Conservation (phyloP, 2,113 vertebrate species). For the Albula goreensis region DNA sequence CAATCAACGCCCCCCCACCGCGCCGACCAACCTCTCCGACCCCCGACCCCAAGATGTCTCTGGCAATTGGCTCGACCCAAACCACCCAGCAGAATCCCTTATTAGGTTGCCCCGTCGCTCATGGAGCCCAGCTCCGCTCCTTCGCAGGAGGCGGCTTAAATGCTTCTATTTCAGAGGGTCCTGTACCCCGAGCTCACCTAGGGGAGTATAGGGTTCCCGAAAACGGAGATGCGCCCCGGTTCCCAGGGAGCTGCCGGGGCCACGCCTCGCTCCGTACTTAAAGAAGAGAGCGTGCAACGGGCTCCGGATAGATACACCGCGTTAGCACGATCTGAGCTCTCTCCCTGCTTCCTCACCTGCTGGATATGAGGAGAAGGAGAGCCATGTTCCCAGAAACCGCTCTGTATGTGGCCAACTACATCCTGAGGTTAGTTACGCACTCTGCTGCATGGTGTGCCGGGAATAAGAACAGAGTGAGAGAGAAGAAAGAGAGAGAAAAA, state of each 20-base stretch:
- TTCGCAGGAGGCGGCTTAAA: constrained; percentile 41
- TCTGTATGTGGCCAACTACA: constrained; percentile 57
- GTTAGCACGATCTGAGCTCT: not conserved
- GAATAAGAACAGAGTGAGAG: not conserved
- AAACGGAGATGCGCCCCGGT: constrained; percentile 33
- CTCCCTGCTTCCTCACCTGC: not conserved
- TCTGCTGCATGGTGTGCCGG: no score
- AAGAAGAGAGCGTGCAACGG: not conserved
- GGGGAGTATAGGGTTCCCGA: constrained; percentile 44
- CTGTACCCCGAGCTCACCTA: constrained; percentile 32
- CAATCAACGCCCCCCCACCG: no score
- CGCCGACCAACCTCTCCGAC: no score
- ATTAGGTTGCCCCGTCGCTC: constrained; percentile 6
- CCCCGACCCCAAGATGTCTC: not conserved
- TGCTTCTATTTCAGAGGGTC: constrained; percentile 29
- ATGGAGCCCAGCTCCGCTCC: constrained; percentile 24
- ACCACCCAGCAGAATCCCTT: not conserved
- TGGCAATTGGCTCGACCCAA: not conserved
- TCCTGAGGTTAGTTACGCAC: constrained; percentile 47
- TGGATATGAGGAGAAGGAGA: constrained; percentile 10
- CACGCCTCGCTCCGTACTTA: constrained; percentile 28
- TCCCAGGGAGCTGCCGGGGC: not conserved
- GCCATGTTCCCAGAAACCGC: constrained; percentile 57
- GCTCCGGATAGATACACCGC: not conserved
- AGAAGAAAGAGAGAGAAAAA: not conserved